Evolutionary conservation across 2,797 vertebrate genomes (phyloP).

Genomic region (Falco cherrug): DNA sequence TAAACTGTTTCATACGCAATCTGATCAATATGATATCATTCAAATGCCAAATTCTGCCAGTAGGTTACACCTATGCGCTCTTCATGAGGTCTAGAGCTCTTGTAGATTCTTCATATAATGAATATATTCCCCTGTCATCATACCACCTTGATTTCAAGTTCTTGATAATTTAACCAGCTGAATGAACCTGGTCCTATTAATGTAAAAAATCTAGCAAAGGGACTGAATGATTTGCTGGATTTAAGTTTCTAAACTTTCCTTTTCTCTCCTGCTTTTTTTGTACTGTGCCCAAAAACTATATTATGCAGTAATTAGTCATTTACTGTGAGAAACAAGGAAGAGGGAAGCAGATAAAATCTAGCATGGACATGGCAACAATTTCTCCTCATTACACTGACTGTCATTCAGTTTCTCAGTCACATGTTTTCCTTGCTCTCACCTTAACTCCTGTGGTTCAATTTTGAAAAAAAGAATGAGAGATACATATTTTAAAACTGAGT

Average conservation of each 20-base stretch:
- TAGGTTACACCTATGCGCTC: not conserved
- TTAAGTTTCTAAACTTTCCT: not conserved
- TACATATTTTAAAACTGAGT: not conserved
- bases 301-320: conserved; percentile 24
- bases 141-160: not conserved
- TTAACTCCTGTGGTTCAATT: conserved; percentile 20
- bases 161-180: not conserved
- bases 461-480: conserved; percentile 3
- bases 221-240: not conserved
- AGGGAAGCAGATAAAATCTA: not conserved
- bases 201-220: not conserved
- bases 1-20: not conserved
- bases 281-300: not conserved
- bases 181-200: not conserved
- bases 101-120: not conserved
- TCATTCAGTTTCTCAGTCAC: conserved; percentile 3
- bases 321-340: not conserved
- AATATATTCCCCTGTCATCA: not conserved
- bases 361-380: not conserved
- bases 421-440: conserved; percentile 15
- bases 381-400: not conserved
- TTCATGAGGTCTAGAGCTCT: not conserved
- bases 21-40: not conserved
- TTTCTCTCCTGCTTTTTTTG: not conserved
- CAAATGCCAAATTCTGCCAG: not conserved